Evolutionary conservation across 1,140 invertebrate species (phyloP), one percentile per base, ranked within the genome.

Genomic region (Hyphantria cunea): DNA sequence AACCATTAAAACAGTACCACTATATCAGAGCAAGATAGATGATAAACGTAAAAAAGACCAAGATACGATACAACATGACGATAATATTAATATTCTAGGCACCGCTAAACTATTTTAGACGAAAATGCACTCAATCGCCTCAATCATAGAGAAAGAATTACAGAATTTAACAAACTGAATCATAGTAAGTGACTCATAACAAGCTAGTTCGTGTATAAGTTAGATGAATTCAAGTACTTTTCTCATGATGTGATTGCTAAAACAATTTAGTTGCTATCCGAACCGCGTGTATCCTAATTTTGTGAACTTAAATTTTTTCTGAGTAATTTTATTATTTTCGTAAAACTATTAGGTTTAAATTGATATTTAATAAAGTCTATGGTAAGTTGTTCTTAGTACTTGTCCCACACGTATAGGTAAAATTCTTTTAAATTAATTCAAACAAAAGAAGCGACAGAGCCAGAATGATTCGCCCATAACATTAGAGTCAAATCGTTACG

Each of bases 141-240:
- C n/a, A 6, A 56, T 13, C 32, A 56, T 56, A 56, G 13, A 56
- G 54, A 56, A 11, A 47, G 44, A 25, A 12, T 48, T 14, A 4
- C 45, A 7, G 32, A 47, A 47, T 47, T 47, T 44, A 10, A 15
- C 31, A 34, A 47, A 56, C 54, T 56, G 54, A 56, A 34, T 56
- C 54, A 56, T 44, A 56, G 54, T 17, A 47, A 48, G 44, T 56
- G 54, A 56, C 12, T 56, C 54, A 56, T 47, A 56, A 56, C 54
- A 42, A 34, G 54, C 32, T 31, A 34, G 14, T 31, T 44, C 42
- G 54, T 48, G 54, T 56, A 54, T 32, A 56, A 56, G 44, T 32
- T 56, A 56, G 44, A 12, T 11, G 44, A 33, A 56, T 17, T 47
- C n/a, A 56, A 56, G 32, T 56, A 32, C 44, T 31, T 34, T 42